Base-by-base conservation (phyloP, 2,113 vertebrate species). In the Neolamprologus toae region DNA sequence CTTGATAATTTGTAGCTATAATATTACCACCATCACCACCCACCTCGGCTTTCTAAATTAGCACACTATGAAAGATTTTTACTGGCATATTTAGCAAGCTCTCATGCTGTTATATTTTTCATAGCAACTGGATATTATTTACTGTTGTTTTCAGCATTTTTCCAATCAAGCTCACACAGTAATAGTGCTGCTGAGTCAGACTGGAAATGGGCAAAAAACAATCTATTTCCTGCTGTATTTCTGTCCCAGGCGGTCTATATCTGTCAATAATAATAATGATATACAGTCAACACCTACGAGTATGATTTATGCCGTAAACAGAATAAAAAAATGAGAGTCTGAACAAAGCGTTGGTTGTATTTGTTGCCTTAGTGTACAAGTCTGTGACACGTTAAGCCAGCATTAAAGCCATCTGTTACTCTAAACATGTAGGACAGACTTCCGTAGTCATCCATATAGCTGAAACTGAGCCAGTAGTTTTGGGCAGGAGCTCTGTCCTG, bases 341-440 rank as follows among this genome's bases (percentile, higher is more conserved):
- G 82, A 78, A 78, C 31, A 84, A 78, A 84, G 78, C 78, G 17
- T 80, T 63, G 54, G 45, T 78, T 78, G 28, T 78, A 3, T 78
- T 51, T 78, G 45, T 49, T 78, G 45, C 45, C 26, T 78, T 33
- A 78, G 73, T 51, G 26, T 78, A 51, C 73, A 78, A 51, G 73
- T 68, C 82, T 88, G 80, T 76, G 85, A 55, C 86, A 91, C 80
- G 91, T 83, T 91, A 85, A 92, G 79, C 91, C 83, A 79, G 90
- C 90, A 84, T 68, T 91, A 89, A 89, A 47, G 88, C 91, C 94
- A 94, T 95, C 93, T 96, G 93, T 95, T 90, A 82, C 80, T 84
- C 90, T 80, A 55, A 94, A 87, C 90, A 90, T 81, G 55, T 81
- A 81, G 79, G 55, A 89, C 91, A 88, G 87, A 91, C 92, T 94